Percentiles rank a stretch among this genome's conserved stretches.
Conservation (phyloP, 2,888 invertebrate species). For the Podotricha telesiphe region DNA sequence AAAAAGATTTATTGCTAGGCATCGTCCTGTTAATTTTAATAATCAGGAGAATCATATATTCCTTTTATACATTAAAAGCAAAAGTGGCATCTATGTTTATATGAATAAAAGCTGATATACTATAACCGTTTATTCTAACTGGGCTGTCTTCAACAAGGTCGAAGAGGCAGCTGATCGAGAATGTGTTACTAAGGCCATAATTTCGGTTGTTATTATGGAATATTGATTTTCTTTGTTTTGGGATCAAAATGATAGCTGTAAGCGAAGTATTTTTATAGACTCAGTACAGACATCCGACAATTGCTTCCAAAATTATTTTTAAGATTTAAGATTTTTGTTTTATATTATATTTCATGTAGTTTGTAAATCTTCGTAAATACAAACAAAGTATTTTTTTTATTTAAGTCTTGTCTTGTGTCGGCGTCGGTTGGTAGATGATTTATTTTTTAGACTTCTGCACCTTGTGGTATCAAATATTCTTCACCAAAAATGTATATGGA, state of each 20-base stretch:
- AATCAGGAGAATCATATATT: constrained; percentile 43
- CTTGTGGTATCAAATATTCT: constrained; percentile 72
- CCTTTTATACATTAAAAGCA: constrained; percentile 17
- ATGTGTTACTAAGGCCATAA: constrained; percentile 71
- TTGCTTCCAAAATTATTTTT: background rate
- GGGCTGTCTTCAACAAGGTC: constrained; percentile 74
- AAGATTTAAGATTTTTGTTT: background rate
- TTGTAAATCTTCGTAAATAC: background rate
- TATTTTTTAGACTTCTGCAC: constrained; percentile 72
- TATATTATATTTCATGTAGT: background rate
- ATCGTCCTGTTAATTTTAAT: constrained; percentile 20
- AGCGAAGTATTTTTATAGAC: constrained; percentile 69
- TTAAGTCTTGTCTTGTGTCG: constrained; percentile 10
- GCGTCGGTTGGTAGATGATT: constrained; percentile 50
- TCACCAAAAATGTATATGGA: constrained; percentile 57
- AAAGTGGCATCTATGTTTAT: constrained; percentile 18
- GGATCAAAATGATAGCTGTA: constrained; percentile 58
- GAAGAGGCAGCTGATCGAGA: constrained; percentile 73
- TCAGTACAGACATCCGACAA: constrained; percentile 25
- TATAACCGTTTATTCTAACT: constrained; percentile 52
- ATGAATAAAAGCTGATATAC: constrained; percentile 18
- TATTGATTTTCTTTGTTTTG: constrained; percentile 74
- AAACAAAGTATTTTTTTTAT: background rate
- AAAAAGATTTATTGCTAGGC: constrained; percentile 29
- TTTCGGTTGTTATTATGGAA: constrained; percentile 70